phyloP scores from a whole-genome alignment of 2,888 invertebrate genomes.

The Aquatica leii region DNA sequence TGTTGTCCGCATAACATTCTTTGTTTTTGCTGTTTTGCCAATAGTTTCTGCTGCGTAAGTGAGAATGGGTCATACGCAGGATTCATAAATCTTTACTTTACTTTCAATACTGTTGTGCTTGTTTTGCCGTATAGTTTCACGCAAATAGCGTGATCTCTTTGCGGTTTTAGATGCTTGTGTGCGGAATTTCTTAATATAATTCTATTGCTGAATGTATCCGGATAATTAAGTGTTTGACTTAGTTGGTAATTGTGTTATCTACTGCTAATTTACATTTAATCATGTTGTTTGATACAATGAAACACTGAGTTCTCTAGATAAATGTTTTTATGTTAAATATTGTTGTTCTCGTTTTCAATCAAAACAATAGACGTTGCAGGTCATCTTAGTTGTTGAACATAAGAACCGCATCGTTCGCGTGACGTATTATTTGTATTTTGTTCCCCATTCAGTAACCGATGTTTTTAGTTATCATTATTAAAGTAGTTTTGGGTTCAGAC shows the following conservation, averaged over 20 bases:
- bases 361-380: conserved; percentile 5
- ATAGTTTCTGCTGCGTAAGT: neutral
- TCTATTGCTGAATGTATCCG: neutral
- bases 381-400: conserved; percentile 11
- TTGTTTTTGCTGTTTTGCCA: neutral
- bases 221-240: neutral
- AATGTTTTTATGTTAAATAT: conserved; percentile 3
- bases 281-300: neutral
- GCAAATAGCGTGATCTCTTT: neutral
- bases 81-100: neutral
- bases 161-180: too few relatives aligned
- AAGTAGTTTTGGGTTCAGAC: conserved; percentile 17
- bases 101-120: neutral
- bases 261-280: neutral
- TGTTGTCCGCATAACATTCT: neutral
- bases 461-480: conserved; percentile 13
- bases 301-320: neutral
- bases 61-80: neutral
- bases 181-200: neutral
- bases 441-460: conserved; percentile 19
- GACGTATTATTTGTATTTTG: conserved; percentile 18
- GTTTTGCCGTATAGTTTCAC: neutral
- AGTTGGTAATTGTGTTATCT: neutral
- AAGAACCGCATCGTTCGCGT: conserved; percentile 17
- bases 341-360: neutral